phyloP scores from a whole-genome alignment of 2,113 vertebrate species.

The Myiozetetes cayanensis region DNA sequence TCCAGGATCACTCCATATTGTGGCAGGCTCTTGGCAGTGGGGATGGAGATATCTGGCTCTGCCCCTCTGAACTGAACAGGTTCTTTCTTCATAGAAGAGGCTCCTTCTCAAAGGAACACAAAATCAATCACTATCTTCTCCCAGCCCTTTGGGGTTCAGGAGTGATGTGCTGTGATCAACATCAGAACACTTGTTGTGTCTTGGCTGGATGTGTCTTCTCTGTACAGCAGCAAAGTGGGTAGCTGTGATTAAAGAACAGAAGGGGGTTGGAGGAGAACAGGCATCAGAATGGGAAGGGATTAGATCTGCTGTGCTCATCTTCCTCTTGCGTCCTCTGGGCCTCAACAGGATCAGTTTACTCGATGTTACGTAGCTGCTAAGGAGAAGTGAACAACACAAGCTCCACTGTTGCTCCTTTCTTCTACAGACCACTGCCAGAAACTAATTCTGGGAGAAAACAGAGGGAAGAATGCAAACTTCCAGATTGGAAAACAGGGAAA shows the following conservation, averaged over 20 bases:
- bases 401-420: neutral
- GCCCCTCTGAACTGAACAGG: neutral
- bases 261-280: neutral
- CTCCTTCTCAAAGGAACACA: neutral
- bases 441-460: neutral
- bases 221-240: neutral
- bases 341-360: neutral
- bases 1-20: neutral
- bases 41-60: neutral
- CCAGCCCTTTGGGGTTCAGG: neutral
- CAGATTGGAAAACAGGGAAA: neutral
- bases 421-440: neutral
- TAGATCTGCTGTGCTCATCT: neutral
- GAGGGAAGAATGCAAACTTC: neutral
- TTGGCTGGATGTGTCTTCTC: neutral
- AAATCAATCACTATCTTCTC: neutral
- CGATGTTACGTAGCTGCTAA: neutral
- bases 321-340: neutral
- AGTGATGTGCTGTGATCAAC: neutral
- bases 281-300: neutral
- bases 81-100: neutral
- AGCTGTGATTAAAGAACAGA: neutral
- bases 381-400: neutral
- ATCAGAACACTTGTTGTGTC: rapidly evolving
- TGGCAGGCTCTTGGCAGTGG: neutral